A percentile compares a stretch with the other conserved stretches of the same genome.
phyloP scores from a whole-genome alignment of 1,140 invertebrate genomes.

The Trialeurodes vaporariorum region DNA sequence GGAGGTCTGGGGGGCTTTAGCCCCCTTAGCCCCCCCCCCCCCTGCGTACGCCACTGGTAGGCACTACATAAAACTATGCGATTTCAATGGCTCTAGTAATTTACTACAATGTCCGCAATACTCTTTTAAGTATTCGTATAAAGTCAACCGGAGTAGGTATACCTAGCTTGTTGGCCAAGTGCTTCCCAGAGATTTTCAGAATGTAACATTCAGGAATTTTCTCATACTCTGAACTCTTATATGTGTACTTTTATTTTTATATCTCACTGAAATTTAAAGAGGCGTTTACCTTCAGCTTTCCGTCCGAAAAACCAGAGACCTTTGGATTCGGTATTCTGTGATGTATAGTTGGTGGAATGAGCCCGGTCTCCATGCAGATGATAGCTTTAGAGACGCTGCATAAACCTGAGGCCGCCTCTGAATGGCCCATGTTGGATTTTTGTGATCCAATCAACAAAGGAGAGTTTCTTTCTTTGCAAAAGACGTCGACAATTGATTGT shows the following conservation, averaged over 20 bases:
- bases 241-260: background rate
- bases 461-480: slow-evolving; percentile 33
- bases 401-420: slow-evolving; percentile 51
- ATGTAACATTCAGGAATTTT: background rate
- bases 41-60: no score
- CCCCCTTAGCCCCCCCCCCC: no score
- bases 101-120: no score
- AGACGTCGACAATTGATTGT: slow-evolving; percentile 30
- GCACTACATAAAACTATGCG: no score
- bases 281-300: slow-evolving; percentile 37
- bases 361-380: slow-evolving; percentile 18
- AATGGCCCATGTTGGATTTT: slow-evolving; percentile 63
- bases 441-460: slow-evolving; percentile 56
- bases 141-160: no score
- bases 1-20: no score
- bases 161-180: no score
- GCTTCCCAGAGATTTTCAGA: background rate
- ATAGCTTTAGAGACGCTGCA: slow-evolving; percentile 43
- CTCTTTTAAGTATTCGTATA: no score
- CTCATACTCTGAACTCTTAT: background rate
- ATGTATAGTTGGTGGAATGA: slow-evolving; percentile 40
- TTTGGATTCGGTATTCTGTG: slow-evolving; percentile 48
- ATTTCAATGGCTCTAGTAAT: no score
- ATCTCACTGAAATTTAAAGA: background rate
- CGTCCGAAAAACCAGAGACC: slow-evolving; percentile 46